These are phyloP conservation scores for Leptopilina myrica DNA, from an alignment of 2,888 invertebrate species.

Conservation along the genomic window DNA sequence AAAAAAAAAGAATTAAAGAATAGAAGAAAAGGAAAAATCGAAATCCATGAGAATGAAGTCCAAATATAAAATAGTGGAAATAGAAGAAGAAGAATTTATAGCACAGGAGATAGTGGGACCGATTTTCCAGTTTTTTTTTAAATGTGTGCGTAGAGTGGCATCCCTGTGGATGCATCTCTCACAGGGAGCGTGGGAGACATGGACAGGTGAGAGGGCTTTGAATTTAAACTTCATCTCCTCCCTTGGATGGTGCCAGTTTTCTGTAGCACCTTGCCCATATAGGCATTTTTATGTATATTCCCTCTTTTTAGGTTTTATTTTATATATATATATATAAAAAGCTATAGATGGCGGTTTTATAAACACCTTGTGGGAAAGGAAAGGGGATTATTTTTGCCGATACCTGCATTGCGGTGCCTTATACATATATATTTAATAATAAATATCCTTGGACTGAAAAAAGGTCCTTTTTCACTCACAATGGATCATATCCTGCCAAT, in stretches of 20 bases:
- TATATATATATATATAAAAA: not conserved
- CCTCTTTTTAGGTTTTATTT: constrained; percentile 17
- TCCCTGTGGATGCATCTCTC: not conserved
- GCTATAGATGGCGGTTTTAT: too few relatives aligned
- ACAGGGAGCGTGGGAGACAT: constrained; percentile 71
- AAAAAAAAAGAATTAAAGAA: too few relatives aligned
- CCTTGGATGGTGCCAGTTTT: constrained; percentile 19
- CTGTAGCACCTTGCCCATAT: constrained; percentile 38
- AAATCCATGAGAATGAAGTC: not conserved
- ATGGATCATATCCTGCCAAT: constrained; percentile 35
- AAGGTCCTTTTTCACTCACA: constrained; percentile 5
- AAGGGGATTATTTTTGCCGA: not conserved
- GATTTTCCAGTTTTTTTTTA: constrained; percentile 40
- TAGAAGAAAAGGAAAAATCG: not conserved
- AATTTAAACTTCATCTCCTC: constrained; percentile 28
- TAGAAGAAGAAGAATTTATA: too few relatives aligned
- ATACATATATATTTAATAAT: too few relatives aligned
- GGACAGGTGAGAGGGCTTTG: constrained; percentile 67
- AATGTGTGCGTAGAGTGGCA: not conserved
- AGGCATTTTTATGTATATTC: not conserved
- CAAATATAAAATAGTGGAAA: not conserved
- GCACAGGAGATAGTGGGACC: constrained; percentile 36
- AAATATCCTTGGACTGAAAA: constrained; percentile 3
- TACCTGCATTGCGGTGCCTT: too few relatives aligned
- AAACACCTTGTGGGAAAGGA: constrained; percentile 33